phyloP scores from a whole-genome alignment of 2,797 vertebrate genomes.

The Lemur catta region DNA sequence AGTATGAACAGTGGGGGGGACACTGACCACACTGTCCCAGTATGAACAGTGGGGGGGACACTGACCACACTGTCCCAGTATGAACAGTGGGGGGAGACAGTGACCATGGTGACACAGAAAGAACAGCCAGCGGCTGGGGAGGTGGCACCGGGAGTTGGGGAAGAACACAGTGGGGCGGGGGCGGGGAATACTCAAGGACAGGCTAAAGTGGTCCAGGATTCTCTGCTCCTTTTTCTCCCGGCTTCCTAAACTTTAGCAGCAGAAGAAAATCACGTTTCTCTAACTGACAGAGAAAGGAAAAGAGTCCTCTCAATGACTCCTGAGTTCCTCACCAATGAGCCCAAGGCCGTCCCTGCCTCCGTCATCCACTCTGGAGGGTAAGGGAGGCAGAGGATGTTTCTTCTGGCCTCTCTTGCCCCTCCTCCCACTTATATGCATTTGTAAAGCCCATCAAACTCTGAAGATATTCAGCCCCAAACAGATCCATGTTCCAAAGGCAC shows the following conservation, averaged over 20 bases:
- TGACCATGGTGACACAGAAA: not conserved
- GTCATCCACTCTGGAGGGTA: not conserved
- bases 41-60: too few relatives aligned
- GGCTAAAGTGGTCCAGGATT: not conserved
- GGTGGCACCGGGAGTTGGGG: not conserved
- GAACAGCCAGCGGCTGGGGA: too few relatives aligned
- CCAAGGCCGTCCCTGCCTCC: not conserved
- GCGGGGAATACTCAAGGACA: not conserved
- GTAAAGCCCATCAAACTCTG: conserved; percentile 26
- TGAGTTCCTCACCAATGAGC: not conserved
- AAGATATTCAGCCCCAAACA: not conserved
- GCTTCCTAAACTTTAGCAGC: not conserved
- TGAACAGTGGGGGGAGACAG: rapidly evolving
- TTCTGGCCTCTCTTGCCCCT: not conserved
- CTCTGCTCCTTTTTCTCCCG: not conserved
- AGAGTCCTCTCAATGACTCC: not conserved
- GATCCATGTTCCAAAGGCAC: not conserved
- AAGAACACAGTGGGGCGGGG: too few relatives aligned
- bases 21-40: not conserved
- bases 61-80: too few relatives aligned
- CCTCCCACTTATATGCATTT: not conserved
- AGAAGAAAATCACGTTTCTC: not conserved
- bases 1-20: rapidly evolving
- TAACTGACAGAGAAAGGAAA: not conserved
- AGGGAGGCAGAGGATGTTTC: not conserved